These are phyloP conservation scores for Dendroctonus valens DNA, from an alignment of 1,140 invertebrate species.

Conservation along the genomic window DNA sequence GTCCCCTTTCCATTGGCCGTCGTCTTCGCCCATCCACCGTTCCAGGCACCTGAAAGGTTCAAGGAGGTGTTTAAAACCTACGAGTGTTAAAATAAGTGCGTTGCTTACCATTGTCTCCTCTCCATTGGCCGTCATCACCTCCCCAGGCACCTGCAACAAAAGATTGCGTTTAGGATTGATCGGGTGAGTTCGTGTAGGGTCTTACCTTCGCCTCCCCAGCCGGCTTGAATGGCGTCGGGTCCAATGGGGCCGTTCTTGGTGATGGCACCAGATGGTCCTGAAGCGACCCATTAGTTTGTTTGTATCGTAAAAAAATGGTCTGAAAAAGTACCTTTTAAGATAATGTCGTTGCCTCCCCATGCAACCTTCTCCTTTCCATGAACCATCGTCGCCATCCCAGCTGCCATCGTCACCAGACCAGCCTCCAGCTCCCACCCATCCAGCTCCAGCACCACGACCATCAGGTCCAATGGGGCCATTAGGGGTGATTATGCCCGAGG, in stretches of 20 bases:
- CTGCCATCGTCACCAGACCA: constrained; percentile 6
- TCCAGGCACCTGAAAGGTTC: no score
- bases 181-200: no score
- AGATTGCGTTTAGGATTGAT: not conserved
- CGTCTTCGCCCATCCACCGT: no score
- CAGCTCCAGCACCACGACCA: constrained; percentile 27
- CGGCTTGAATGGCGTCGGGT: constrained; percentile 3
- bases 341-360: not conserved
- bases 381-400: not conserved
- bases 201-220: not conserved
- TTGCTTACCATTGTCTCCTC: constrained; percentile 1
- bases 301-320: not conserved
- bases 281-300: not conserved
- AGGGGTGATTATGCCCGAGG: constrained; percentile 35
- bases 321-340: not conserved
- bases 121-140: not conserved
- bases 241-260: constrained; percentile 31
- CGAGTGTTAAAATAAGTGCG: not conserved
- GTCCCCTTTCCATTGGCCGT: not conserved
- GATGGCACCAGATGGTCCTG: constrained; percentile 30
- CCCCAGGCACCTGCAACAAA: not conserved
- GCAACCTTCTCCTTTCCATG: not conserved
- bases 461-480: constrained; percentile 37
- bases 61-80: no score
- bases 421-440: constrained; percentile 14